Evolutionary conservation across 2,113 vertebrate genomes (phyloP).

Genomic region (Corythornis madagascariensis): DNA sequence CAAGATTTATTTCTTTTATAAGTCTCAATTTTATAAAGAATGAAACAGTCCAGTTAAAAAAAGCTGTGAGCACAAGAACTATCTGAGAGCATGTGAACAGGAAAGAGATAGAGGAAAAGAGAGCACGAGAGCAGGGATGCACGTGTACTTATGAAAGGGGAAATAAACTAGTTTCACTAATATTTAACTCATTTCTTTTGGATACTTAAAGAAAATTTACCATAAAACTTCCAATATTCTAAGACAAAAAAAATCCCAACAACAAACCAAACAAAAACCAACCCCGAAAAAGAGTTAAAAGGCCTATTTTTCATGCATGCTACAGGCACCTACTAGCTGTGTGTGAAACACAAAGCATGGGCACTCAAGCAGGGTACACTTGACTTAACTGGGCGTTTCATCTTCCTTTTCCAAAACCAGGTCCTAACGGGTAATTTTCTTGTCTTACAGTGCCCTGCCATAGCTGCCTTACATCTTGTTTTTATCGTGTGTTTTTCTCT

Average conservation of each 20-base stretch:
- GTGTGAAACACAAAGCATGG: background rate
- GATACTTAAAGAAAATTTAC: background rate
- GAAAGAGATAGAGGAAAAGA: background rate
- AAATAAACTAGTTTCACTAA: background rate
- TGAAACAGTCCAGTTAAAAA: constrained; percentile 18
- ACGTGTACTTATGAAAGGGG: background rate
- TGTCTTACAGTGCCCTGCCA: background rate
- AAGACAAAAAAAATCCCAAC: background rate
- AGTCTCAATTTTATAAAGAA: constrained; percentile 51
- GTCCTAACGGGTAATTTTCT: background rate
- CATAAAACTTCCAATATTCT: background rate
- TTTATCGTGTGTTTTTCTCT: background rate
- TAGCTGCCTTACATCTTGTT: background rate
- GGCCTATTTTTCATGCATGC: accelerated
- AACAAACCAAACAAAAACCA: too few species aligned
- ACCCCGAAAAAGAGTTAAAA: background rate
- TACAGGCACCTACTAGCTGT: background rate
- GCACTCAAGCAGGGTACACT: background rate
- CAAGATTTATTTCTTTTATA: constrained; percentile 67
- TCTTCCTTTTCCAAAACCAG: background rate
- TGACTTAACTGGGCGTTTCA: background rate
- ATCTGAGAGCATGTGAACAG: background rate
- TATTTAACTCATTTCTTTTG: background rate
- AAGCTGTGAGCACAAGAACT: background rate
- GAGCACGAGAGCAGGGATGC: background rate